phyloP scores from a whole-genome alignment of 1,140 invertebrate species.

The Teleogryllus occipitalis region DNA sequence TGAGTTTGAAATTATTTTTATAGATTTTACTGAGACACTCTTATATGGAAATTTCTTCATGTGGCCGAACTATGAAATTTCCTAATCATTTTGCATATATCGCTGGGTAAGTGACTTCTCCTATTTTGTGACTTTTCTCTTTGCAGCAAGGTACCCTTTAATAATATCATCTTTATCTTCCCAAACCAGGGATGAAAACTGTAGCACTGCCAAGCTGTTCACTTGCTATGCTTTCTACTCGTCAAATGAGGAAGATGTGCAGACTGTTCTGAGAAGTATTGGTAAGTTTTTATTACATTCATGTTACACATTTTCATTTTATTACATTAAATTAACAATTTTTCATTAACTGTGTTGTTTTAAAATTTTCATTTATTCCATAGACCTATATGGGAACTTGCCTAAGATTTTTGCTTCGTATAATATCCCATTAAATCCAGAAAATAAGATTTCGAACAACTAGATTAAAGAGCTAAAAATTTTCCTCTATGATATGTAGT shows the following conservation, averaged over 20 bases:
- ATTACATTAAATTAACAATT: too few relatives aligned
- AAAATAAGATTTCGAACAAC: too few relatives aligned
- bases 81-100: conserved; percentile 53
- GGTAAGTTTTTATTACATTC: conserved; percentile 12
- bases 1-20: conserved; percentile 9
- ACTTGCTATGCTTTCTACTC: conserved; percentile 47
- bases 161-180: not conserved
- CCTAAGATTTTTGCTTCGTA: too few relatives aligned
- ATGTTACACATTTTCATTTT: too few relatives aligned
- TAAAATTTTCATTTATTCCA: too few relatives aligned
- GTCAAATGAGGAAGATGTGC: conserved; percentile 38
- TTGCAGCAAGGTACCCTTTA: not conserved
- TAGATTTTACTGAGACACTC: conserved; percentile 43
- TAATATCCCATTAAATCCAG: too few relatives aligned
- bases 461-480: too few relatives aligned
- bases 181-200: conserved; percentile 44
- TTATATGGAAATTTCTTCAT: conserved; percentile 57
- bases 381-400: too few relatives aligned
- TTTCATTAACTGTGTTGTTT: too few relatives aligned
- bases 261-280: conserved; percentile 38
- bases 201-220: conserved; percentile 46
- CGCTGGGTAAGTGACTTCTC: conserved; percentile 42
- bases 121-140: not conserved
- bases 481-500: too few relatives aligned
- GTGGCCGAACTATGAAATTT: conserved; percentile 45